These are phyloP conservation scores for Habroteleia sp. DNA, from an alignment of 2,888 invertebrate species.

Conservation along the genomic window DNA sequence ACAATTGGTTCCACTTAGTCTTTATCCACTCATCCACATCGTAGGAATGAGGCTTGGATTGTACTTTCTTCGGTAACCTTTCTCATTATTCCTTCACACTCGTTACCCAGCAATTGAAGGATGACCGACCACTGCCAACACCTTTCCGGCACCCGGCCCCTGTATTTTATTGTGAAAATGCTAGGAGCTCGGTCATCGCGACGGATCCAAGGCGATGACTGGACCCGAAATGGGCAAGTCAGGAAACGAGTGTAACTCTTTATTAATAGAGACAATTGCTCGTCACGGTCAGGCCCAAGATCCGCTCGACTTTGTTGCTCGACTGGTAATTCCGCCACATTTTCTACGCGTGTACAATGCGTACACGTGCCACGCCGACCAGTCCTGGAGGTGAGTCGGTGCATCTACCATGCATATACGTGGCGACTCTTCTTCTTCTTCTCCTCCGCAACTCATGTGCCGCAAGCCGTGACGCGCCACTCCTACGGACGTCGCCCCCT, in stretches of 20 bases:
- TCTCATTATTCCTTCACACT: slow-evolving; percentile 15
- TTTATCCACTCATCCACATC: neutral
- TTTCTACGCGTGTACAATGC: slow-evolving; percentile 36
- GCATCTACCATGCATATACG: slow-evolving; percentile 67
- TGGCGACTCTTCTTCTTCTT: slow-evolving; percentile 61
- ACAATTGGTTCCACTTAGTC: slow-evolving; percentile 8
- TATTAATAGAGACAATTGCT: slow-evolving; percentile 75
- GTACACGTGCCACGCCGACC: slow-evolving; percentile 56
- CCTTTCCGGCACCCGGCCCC: slow-evolving; percentile 56
- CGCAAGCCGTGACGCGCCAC: slow-evolving; percentile 64
- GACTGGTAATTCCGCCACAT: slow-evolving; percentile 17
- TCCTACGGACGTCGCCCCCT: slow-evolving; percentile 66
- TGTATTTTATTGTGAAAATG: slow-evolving; percentile 31
- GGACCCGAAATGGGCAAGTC: slow-evolving; percentile 74
- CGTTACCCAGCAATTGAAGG: slow-evolving; percentile 20
- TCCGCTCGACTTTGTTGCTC: slow-evolving; percentile 30
- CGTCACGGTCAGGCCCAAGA: slow-evolving; percentile 69
- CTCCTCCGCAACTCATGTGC: slow-evolving; percentile 63
- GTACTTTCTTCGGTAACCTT: slow-evolving; percentile 10
- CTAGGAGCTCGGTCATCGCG: slow-evolving; percentile 28
- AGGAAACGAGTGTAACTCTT: slow-evolving; percentile 77
- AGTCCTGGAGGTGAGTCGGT: slow-evolving; percentile 66
- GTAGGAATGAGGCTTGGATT: neutral
- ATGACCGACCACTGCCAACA: slow-evolving; percentile 41
- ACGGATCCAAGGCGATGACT: slow-evolving; percentile 60